Base-by-base conservation (phyloP, 2,888 invertebrate species). In the Stegana nigrithorax region DNA sequence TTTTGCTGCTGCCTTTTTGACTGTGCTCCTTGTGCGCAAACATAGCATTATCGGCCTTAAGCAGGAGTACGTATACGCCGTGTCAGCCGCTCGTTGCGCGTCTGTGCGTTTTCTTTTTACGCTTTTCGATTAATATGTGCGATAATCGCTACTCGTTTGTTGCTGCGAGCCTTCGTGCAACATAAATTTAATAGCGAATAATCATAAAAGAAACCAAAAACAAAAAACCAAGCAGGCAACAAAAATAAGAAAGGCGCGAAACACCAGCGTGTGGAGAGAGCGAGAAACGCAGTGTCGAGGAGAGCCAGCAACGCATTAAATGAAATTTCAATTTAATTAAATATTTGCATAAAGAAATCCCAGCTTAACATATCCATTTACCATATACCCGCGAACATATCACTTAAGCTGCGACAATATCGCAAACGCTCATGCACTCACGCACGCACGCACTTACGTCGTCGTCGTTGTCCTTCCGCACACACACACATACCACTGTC, bases 291-390 rank as follows among this genome's bases (percentile, higher is more conserved):
- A 39, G 62, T 51, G n/a, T 39, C 39, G 55, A 14, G 57, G 53
- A n/a, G n/a, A n/a, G n/a, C n/a, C n/a, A n/a, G n/a, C n/a, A 60
- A 50, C 26, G 50, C 23, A 25, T 50, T 59, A 64, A 39, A 62
- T 65, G 62, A 62, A 70, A 72, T 66, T 63, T 64, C 65, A 66
- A 64, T 68, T 70, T 64, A 67, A 71, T 68, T 66, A 67, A 67
- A 66, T 63, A 62, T 60, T 63, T 60, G 67, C 65, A 62, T 69
- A 65, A 44, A 68, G 67, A 63, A 73, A 67, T 66, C 75, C 73
- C 67, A 71, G 68, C 76, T 74, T 71, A 72, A 68, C 66, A 64
- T 64, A 60, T 57, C 62, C 61, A 50, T 61, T 64, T 61, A 59
- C 60, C 60, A 61, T 59, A 64, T 59, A 25, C 60, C 29, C 51